phyloP scores from a whole-genome alignment of 2,797 vertebrate genomes.

The Pogonophryne albipinna region DNA sequence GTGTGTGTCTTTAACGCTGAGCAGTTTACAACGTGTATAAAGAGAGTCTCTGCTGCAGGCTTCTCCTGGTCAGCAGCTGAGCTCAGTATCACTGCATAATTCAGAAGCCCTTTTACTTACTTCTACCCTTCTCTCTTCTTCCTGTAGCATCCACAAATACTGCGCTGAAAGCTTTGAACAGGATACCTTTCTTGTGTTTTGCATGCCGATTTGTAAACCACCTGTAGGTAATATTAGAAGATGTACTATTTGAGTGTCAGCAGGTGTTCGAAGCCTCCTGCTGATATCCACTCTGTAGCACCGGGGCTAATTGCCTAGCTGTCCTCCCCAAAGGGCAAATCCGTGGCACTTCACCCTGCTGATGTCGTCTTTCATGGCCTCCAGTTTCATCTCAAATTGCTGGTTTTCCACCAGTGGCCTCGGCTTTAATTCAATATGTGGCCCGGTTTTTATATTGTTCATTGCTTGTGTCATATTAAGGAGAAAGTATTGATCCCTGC shows the following conservation, averaged over 20 bases:
- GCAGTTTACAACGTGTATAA: slow-evolving; percentile 24
- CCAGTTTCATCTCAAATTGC: slow-evolving; percentile 13
- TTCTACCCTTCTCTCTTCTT: background rate
- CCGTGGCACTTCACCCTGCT: slow-evolving; percentile 1
- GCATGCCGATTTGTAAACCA: slow-evolving; percentile 11
- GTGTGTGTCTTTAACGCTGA: background rate
- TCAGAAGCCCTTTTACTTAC: slow-evolving; percentile 48
- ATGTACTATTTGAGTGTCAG: slow-evolving; percentile 7
- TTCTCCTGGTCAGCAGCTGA: slow-evolving; percentile 50
- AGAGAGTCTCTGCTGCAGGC: slow-evolving; percentile 37
- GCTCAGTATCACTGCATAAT: slow-evolving; percentile 64
- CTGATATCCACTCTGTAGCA: slow-evolving; percentile 35
- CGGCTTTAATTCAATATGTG: background rate
- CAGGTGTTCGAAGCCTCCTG: slow-evolving; percentile 27
- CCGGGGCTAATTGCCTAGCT: slow-evolving; percentile 51
- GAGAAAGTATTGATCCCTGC: slow-evolving; percentile 30
- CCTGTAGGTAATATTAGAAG: slow-evolving; percentile 3
- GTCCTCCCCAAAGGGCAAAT: slow-evolving; percentile 49
- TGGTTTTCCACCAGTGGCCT: background rate
- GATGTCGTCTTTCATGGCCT: slow-evolving; percentile 4
- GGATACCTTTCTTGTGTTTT: slow-evolving; percentile 19
- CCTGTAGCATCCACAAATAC: slow-evolving; percentile 35
- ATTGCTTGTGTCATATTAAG: background rate
- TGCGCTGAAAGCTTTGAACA: slow-evolving; percentile 41
- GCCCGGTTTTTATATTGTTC: slow-evolving; percentile 17